Base-by-base conservation (phyloP, 2,797 vertebrate species). In the Syndactyla subalaris region DNA sequence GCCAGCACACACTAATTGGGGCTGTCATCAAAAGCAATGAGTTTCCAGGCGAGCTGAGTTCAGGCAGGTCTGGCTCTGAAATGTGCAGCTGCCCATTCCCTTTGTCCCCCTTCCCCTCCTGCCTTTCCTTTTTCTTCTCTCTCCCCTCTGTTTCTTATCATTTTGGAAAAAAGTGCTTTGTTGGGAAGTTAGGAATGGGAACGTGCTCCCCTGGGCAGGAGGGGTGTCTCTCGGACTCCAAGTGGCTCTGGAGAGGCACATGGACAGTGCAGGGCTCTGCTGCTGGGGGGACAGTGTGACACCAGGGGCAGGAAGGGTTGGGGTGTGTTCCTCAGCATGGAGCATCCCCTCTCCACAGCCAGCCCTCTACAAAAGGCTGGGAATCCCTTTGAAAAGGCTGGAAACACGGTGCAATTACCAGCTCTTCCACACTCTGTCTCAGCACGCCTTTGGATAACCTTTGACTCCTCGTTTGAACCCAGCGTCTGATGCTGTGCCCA, bases 31-130 rank as follows among this genome's bases (percentile, higher is more conserved):
- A 58, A 83, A 88, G 73, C 59, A 88, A 66, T 22, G 54, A 75
- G 68, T 46, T 83, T 77, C 71, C 71, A 82, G 74, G 78, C 1
- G 5, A 90, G 91, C 12, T 6, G 63, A 72, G 48, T 9, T 95
- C 80, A 80, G 66, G 67, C 86, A 73, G 84, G 90, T 77, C 92
- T 88, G 80, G 39, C 62, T 73, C 43, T 94, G 85, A 41, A 84
- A 66, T 12, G 63, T 74, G 71, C 92, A 82, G 90, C 92, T 92
- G 86, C 57, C 80, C 32, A 1, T 23, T 93, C 39, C 65, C 62
- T 80, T 65, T 85, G 86, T 80, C 43, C 59, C 20, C 10, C 32
- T 89, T 22, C 48, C 62, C 71, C 41, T 85, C 57, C 86, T 57
- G 72, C 66, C 41, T 58, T 29, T 23, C 27, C n/a, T 89, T 88